These are phyloP conservation scores for Peucedramus taeniatus DNA, from an alignment of 2,113 vertebrate species.

Conservation along the genomic window DNA sequence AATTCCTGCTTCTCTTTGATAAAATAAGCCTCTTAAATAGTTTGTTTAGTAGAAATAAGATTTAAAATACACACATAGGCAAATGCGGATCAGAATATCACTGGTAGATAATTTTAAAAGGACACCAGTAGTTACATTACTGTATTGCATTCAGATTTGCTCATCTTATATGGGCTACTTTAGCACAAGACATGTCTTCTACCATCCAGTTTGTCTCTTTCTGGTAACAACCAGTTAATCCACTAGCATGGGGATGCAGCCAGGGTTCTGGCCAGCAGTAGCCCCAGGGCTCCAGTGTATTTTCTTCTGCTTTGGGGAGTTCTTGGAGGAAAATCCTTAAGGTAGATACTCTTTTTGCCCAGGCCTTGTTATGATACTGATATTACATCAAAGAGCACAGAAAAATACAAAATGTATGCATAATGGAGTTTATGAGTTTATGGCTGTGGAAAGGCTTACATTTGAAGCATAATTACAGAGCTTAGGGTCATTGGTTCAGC, in stretches of 20 bases:
- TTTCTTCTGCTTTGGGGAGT: not conserved
- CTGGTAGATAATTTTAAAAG: not conserved
- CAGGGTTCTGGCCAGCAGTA: not conserved
- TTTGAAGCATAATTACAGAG: not conserved
- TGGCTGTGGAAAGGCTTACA: not conserved
- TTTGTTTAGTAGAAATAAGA: not conserved
- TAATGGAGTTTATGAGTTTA: not conserved
- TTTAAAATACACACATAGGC: not conserved
- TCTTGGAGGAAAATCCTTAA: not conserved
- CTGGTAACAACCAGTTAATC: not conserved
- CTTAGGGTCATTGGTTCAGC: not conserved
- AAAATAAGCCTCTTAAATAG: not conserved
- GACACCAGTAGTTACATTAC: not conserved
- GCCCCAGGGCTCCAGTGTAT: not conserved
- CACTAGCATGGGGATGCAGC: rapidly evolving
- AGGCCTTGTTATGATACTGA: not conserved
- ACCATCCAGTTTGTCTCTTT: not conserved
- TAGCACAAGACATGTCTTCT: not conserved
- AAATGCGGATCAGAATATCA: not conserved
- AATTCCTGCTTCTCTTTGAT: not conserved
- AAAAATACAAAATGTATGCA: not conserved
- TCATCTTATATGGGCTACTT: not conserved
- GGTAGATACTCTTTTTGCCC: not conserved
- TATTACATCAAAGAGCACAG: not conserved
- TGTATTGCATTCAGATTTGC: not conserved